These are phyloP conservation scores for Nannoperca obscura DNA, from an alignment of 2,797 vertebrate species.

Conservation along the genomic window DNA sequence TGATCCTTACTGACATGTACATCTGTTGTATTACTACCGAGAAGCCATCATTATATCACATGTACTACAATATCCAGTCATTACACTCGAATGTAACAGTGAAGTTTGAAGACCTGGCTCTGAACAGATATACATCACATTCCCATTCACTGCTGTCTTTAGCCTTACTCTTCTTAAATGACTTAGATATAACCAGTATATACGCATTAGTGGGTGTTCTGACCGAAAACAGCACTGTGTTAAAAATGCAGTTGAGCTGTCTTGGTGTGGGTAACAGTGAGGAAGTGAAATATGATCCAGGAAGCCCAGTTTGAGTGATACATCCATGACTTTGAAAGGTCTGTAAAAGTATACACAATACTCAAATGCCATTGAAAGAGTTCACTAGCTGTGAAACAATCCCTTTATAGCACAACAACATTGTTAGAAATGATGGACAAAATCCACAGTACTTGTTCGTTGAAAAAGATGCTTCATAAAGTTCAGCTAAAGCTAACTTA, in stretches of 20 bases:
- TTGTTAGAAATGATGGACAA: neutral
- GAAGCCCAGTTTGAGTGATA: neutral
- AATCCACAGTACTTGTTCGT: neutral
- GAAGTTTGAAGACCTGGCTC: constrained; percentile 22
- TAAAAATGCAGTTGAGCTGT: neutral
- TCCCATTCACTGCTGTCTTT: constrained; percentile 53
- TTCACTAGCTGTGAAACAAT: neutral
- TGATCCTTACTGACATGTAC: constrained; percentile 43
- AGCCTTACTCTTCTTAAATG: constrained; percentile 25
- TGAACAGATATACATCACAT: constrained; percentile 52
- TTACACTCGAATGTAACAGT: constrained; percentile 60
- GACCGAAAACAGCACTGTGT: constrained; percentile 19
- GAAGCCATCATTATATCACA: constrained; percentile 23
- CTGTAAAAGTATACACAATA: neutral
- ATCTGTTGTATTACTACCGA: constrained; percentile 20
- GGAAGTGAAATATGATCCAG: neutral
- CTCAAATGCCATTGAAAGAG: neutral
- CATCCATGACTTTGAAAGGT: neutral
- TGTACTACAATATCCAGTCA: constrained; percentile 22
- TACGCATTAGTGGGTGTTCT: constrained; percentile 23
- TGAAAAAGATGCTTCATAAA: neutral
- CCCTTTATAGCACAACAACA: neutral
- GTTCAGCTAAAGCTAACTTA: neutral
- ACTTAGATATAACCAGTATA: neutral
- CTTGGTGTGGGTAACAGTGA: neutral